Base-by-base conservation (phyloP, 1,140 invertebrate species). In the Trissolcus basalis region DNA sequence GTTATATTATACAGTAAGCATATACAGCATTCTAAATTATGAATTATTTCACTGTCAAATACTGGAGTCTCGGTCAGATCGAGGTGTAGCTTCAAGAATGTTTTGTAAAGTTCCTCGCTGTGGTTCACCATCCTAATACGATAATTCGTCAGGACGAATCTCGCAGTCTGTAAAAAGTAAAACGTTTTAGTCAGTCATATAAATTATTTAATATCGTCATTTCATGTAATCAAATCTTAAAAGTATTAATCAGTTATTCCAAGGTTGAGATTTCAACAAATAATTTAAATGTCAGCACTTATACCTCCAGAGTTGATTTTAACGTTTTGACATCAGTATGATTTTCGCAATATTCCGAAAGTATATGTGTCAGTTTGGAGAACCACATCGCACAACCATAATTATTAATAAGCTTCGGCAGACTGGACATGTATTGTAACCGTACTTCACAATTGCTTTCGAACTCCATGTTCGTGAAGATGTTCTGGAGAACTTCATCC, bases 381-480 rank as follows among this genome's bases (percentile, higher is more conserved):
- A 82, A 83, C 87, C 87, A 88, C 80, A 83, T 87, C 44, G 81
- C 82, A 80, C 78, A 84, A 27, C 82, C 82, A 56, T 81, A 74
- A 51, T 82, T 74, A 15, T 76, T 87, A 27, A 87, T 65, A 15
- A 88, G 58, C 77, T 80, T 78, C 27, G 83, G 81, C 53, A 89
- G 80, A 68, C 83, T 82, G 12, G 61, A 55, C 78, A 88, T 85
- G 54, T 89, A 89, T 8, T 78, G 77, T 51, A 79, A 68, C 15
- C 86, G 79, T 13, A 82, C 48, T 71, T 85, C 77, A 11, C 74
- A 59, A 61, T 86, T 81, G 43, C 68, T 77, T 73, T 88, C 87
- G 33, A 81, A 79, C 74, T 87, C 83, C 86, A 89, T 89, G 39
- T 84, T 84, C 11, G 76, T 76, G 45, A 89, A 51, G 14, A 88